Base-by-base conservation (phyloP, 2,888 invertebrate genomes). In the Chloroclysta siterata region DNA sequence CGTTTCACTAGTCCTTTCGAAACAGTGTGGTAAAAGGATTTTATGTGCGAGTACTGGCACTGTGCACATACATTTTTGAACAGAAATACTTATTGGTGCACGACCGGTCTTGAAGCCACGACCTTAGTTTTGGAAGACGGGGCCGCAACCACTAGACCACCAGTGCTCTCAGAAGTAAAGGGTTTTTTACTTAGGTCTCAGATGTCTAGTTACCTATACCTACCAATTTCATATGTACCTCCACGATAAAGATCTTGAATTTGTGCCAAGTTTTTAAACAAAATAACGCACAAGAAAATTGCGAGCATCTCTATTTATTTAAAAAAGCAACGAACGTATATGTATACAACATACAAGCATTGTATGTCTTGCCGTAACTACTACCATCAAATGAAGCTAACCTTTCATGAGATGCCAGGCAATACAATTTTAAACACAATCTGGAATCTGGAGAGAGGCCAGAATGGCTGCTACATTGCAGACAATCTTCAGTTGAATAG, bases 351-450 rank as follows among this genome's bases (percentile, higher is more conserved):
- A 14, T 15, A 58, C 53, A 54, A 46, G 53, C 41, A 59, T 46
- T 61, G 57, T 68, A 66, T 71, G 71, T 71, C 69, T 66, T 70
- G 59, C 55, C 56, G 63, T 68, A 73, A 74, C 69, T 70, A 69
- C 58, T 61, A 71, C 71, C 73, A 74, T 77, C 73, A 74, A 67
- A 65, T 66, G 62, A 68, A 61, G 65, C 69, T 70, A 74, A 78
- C 78, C 76, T 82, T 82, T 83, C 79, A 78, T 78, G 79, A 80
- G 77, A 87, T 80, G 82, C 75, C 53, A 56, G 82, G 73, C 44
- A 65, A 76, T 79, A 84, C 84, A 87, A 88, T 87, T 88, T 85
- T 81, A 79, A 80, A 83, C 82, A 86, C 87, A 88, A 89, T 90
- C 83, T 87, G 70, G 76, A 78, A 85, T 76, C 87, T 91, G 91